Conservation (phyloP, 2,797 vertebrate species). For the Botia almorhae region DNA sequence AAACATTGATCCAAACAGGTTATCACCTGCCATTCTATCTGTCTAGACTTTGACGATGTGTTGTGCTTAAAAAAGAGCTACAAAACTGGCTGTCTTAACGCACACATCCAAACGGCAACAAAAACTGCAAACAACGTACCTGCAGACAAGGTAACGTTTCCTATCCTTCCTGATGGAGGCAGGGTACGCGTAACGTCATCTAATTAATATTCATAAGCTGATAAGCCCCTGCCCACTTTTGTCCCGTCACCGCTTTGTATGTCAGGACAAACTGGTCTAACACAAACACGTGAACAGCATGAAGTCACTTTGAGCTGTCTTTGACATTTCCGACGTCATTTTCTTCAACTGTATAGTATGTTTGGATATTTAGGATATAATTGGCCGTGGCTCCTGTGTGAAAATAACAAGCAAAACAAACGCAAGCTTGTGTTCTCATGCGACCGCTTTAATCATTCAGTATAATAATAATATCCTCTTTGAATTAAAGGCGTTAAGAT, state of each 20-base stretch:
- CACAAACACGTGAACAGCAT: no score
- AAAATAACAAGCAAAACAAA: constrained; percentile 17
- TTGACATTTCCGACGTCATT: not conserved
- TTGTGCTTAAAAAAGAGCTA: not conserved
- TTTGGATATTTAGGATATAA: not conserved
- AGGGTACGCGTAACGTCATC: no score
- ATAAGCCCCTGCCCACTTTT: no score
- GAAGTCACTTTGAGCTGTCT: no score
- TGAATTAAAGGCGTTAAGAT: constrained; percentile 55
- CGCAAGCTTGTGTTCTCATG: constrained; percentile 33
- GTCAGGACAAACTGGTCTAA: no score
- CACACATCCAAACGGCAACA: not conserved
- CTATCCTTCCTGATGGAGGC: no score
- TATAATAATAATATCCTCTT: constrained; percentile 52
- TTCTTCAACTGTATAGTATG: not conserved
- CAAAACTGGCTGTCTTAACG: not conserved
- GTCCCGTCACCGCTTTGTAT: no score
- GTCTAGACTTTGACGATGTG: constrained; percentile 12
- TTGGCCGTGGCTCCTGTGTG: not conserved
- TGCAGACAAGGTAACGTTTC: no score
- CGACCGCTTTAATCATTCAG: constrained; percentile 29
- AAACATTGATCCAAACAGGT: constrained; percentile 25
- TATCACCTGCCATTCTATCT: constrained; percentile 10
- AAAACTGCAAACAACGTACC: not conserved
- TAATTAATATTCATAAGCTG: no score